Conservation (phyloP, 2,797 vertebrate species). For the Danionella dracula region DNA sequence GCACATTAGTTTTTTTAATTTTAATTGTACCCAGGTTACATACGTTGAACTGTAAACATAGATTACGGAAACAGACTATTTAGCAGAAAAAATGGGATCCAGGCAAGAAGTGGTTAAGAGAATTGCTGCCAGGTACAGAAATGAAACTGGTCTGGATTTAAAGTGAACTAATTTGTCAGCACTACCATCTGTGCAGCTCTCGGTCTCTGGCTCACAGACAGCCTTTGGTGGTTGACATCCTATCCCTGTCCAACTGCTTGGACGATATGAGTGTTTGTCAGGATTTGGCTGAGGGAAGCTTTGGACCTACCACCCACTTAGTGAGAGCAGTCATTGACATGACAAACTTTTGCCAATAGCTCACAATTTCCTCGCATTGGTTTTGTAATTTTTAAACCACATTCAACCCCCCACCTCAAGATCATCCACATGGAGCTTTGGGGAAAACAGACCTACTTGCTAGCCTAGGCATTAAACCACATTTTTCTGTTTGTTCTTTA, state of each 20-base stretch:
- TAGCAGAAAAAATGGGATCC: constrained; percentile 37
- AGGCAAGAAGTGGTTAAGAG: constrained; percentile 53
- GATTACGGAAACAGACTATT: constrained; percentile 31
- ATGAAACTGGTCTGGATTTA: constrained; percentile 54
- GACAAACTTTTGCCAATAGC: constrained; percentile 42
- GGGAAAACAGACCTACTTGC: constrained; percentile 63
- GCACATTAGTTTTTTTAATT: too few relatives aligned
- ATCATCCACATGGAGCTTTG: constrained; percentile 38
- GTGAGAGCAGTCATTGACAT: constrained; percentile 44
- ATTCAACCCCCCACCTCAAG: not conserved
- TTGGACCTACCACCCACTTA: constrained; percentile 45
- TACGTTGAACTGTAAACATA: constrained; percentile 20
- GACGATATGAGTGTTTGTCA: constrained; percentile 44
- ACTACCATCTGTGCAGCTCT: constrained; percentile 58
- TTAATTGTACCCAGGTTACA: constrained; percentile 11
- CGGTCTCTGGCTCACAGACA: constrained; percentile 51
- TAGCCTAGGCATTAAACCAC: constrained; percentile 60
- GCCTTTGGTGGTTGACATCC: constrained; percentile 60
- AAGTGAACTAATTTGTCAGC: constrained; percentile 63
- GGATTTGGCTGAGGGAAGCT: constrained; percentile 40
- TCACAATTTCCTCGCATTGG: constrained; percentile 12
- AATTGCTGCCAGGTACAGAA: constrained; percentile 33
- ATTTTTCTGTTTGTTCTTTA: constrained; percentile 54
- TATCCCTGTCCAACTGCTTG: constrained; percentile 43
- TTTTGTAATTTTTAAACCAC: not conserved